These are phyloP conservation scores for Puffinus mauretanicus DNA, from an alignment of 2,113 vertebrate genomes.

Conservation along the genomic window DNA sequence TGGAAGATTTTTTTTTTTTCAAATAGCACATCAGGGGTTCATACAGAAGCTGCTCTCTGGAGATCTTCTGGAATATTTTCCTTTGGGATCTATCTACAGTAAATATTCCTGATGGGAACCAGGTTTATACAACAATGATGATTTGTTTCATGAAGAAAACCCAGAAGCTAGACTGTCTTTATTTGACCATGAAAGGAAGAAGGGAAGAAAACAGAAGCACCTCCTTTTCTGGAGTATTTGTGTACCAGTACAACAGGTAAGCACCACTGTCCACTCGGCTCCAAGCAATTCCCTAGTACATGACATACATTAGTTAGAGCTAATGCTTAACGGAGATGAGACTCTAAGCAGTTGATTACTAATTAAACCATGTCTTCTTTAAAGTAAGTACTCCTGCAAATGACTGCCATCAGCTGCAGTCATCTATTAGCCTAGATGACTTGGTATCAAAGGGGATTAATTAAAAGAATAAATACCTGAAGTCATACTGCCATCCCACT, in stretches of 20 bases:
- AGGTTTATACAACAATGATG: background rate
- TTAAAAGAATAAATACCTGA: background rate
- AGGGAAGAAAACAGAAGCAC: background rate
- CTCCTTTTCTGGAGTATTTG: background rate
- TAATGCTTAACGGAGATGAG: background rate
- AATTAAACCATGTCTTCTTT: background rate
- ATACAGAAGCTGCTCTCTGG: background rate
- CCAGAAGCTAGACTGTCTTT: background rate
- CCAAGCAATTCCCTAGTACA: background rate
- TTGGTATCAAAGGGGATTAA: background rate
- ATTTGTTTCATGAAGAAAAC: background rate
- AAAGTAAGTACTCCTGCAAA: background rate
- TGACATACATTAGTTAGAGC: background rate
- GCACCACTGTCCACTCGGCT: background rate
- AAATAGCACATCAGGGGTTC: background rate
- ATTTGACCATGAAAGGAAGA: background rate
- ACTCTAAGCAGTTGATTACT: background rate
- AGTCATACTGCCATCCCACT: background rate
- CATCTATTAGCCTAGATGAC: background rate
- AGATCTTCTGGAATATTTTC: background rate
- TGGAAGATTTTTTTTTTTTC: background rate
- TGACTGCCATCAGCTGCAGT: background rate
- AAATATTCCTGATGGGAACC: background rate
- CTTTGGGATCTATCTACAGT: background rate
- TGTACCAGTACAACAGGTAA: background rate